Base-by-base conservation (phyloP, 2,113 vertebrate species). In the Daboia siamensis region DNA sequence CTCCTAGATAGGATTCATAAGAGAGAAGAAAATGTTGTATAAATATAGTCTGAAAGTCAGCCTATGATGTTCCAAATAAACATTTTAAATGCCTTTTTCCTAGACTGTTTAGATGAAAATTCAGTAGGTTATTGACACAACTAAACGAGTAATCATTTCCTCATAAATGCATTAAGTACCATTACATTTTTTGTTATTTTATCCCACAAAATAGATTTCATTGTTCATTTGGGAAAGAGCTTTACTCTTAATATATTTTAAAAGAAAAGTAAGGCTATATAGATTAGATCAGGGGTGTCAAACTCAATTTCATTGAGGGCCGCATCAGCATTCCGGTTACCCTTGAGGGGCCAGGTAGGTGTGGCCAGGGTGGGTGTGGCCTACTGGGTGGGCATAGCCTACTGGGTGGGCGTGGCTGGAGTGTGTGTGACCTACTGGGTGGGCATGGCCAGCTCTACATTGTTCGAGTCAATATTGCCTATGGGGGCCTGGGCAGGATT, bases 61-160 rank as follows among this genome's bases (percentile, higher is more conserved):
- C 7, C 55, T 80, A 87, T 93, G 88, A 92, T 95, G 95, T 95
- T 92, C 91, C n/a, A 94, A 92, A 93, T 52, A 94, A 95, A 69
- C 85, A 90, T 92, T 92, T 5, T 90, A 88, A 6, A 64, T 54
- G 88, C 4, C 92, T 86, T 54, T 51, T 84, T 94, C 94, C 93
- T 92, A 39, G 33, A 80, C 33, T 39, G 94, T 93, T 86, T 90
- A 92, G 21, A 85, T 64, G 39, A 33, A 88, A 87, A 9, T 88
- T 26, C 85, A 87, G 2, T 91, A 57, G 86, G 26, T 13, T 57
- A 59, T 59, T 88, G 54, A 20, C 29, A 51, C 59, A 44, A 84
- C 23, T 84, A 86, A 74, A 20, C 5, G 44, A 55, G 33, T 33
- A 13, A 39, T 86, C 9, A 23, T 61, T 46, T 26, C 51, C 80